phyloP scores from a whole-genome alignment of 2,113 vertebrate species.

The Propithecus coquereli region DNA sequence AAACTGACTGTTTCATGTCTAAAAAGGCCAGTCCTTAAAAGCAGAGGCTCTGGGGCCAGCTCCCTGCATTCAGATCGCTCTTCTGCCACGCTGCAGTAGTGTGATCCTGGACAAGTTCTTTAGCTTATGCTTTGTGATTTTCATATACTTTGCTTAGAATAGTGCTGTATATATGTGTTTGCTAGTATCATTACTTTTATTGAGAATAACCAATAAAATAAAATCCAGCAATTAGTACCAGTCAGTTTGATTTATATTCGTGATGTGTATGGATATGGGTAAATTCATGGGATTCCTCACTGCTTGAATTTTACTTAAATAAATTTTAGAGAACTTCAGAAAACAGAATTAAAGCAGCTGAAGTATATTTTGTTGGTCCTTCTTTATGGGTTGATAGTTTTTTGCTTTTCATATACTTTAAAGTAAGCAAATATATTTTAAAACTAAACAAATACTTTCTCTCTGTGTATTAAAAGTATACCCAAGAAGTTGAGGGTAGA shows the following conservation, averaged over 20 bases:
- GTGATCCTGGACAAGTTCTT: not conserved
- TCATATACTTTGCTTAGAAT: not conserved
- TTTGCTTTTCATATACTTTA: not conserved
- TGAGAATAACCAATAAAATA: slow-evolving; percentile 15
- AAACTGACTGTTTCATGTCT: not conserved
- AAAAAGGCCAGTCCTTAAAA: not conserved
- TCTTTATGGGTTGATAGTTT: not conserved
- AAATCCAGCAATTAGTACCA: not conserved
- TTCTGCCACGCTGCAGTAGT: not conserved
- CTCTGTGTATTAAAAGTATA: not conserved
- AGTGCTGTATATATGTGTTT: not conserved
- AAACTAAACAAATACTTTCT: not conserved
- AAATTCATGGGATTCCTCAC: not conserved
- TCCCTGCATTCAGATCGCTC: not conserved
- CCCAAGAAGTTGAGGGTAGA: not conserved
- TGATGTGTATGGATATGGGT: not conserved
- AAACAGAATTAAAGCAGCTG: not conserved
- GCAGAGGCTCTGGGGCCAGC: not conserved
- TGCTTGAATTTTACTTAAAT: not conserved
- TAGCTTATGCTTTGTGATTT: not conserved
- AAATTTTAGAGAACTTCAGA: not conserved
- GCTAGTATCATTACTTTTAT: not conserved
- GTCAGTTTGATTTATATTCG: not conserved
- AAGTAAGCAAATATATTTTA: not conserved
- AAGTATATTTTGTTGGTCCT: not conserved